Evolutionary conservation across 2,888 invertebrate genomes (phyloP), one percentile per base, ranked within the genome.

Genomic region (Diabrotica balteata): DNA sequence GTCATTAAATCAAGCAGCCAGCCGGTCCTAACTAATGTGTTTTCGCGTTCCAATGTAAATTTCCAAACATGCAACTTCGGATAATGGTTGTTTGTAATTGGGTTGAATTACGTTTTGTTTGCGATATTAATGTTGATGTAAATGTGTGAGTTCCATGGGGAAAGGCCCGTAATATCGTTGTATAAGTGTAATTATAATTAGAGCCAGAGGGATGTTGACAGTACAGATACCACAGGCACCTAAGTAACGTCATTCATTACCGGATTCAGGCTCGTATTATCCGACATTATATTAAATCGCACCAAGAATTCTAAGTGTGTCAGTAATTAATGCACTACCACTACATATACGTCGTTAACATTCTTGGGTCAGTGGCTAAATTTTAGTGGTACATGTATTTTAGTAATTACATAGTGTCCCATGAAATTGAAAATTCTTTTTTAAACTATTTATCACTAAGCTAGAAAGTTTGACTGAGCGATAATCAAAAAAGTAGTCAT

Each of bases 291-390:
- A 78, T 78, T 79, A 78, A 80, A 80, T 80, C 79, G 80, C 78
- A 74, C 78, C 82, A 78, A 80, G 78, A 79, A 80, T 81, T 80
- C 80, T 77, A 77, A 80, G 79, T 80, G 80, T 81, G 80, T 79
- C 72, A 76, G 80, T 81, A 81, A 81, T 82, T 81, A 82, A 81
- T 81, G 80, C 79, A 78, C 80, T 79, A 59, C 59, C 32, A 32
- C 32, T 32, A 32, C 32, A 79, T 79, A 79, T 77, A 78, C 79
- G 80, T 81, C 81, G 81, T 81, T 81, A 81, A 80, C 79, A 81
- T 81, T 81, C 81, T 80, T 80, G 79, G 78, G 78, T 78, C 78
- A 78, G 77, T 61, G 59, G 51, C 59, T 59, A 59, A 59, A 59
- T 51, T 59, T 59, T 59, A 51, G 50, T 59, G 59, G 51, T 59